These are phyloP conservation scores for Smittia aterrima DNA, from an alignment of 2,888 invertebrate genomes.

Conservation along the genomic window DNA sequence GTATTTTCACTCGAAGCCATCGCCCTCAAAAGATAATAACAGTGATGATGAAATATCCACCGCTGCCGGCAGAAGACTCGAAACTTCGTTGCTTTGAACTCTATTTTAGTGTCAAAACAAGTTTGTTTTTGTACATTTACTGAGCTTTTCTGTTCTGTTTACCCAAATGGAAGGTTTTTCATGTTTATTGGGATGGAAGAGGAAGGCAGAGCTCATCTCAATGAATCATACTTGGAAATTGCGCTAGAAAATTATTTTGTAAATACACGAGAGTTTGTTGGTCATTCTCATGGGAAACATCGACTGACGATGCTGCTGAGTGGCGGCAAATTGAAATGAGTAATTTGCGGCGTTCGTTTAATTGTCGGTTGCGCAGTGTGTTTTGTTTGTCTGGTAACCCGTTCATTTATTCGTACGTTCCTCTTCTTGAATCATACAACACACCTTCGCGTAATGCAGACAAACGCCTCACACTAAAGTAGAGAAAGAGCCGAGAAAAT, in stretches of 20 bases:
- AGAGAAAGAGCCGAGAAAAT: conserved; percentile 2
- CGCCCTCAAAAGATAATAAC: conserved; percentile 6
- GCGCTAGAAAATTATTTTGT: no score
- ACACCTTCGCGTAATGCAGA: conserved; percentile 23
- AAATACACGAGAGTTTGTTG: no score
- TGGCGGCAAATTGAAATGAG: background rate
- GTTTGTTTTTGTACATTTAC: no score
- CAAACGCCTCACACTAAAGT: conserved; percentile 10
- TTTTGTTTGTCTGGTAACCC: conserved; percentile 25
- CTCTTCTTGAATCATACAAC: background rate
- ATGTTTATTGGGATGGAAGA: no score
- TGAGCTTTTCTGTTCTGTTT: no score
- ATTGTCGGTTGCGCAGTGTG: background rate
- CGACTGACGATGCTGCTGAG: no score
- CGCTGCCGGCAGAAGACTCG: background rate
- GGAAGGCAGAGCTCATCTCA: no score
- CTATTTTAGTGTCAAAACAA: no score
- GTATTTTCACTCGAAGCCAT: conserved; percentile 11
- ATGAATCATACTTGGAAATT: no score
- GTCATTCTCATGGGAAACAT: no score
- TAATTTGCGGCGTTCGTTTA: background rate
- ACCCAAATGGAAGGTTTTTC: no score
- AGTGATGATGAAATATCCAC: background rate
- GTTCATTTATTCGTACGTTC: background rate
- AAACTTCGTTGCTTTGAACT: no score